Base-by-base conservation (phyloP, 2,888 invertebrate species). In the Lasioglossum lativentre region DNA sequence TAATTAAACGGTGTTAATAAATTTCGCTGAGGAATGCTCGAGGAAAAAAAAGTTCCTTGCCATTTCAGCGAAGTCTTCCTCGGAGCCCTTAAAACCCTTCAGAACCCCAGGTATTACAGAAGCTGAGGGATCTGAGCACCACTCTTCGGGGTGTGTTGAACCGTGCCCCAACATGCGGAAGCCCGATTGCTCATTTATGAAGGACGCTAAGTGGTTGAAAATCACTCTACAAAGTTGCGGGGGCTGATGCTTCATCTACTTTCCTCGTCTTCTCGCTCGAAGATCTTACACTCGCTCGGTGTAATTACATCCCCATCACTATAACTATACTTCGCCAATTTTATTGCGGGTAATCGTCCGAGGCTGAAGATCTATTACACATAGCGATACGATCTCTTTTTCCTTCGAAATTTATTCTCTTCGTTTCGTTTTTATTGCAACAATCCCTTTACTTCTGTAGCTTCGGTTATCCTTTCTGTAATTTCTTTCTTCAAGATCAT, bases 221-320 rank as follows among this genome's bases (percentile, higher is more conserved):
- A 68, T 68, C 38, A 34, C 68, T 68, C 68, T 68, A 68, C 38
- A 38, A 68, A 68, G 68, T 68, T 68, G 63, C 63, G 30, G 19
- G 30, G 30, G 63, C 63, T 63, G 63, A 63, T 30, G 63, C 63
- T 34, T 63, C 63, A 63, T 63, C 63, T 63, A 63, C 63, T 34
- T 34, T 19, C 30, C 63, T 30, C 63, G 63, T 63, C 30, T 63
- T 30, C 63, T 30, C 16, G 30, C 30, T 16, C 63, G 30, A 30
- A 63, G 63, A 63, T 63, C 30, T 63, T 63, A 19, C 30, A 19
- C 63, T 63, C 30, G 63, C 63, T 34, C 34, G 30, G 30, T 34
- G 30, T 63, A 63, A 63, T 63, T 63, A 63, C 63, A 30, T 30
- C 30, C 59, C 30, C 56, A 12, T 10, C n/a, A 30, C 63, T 27